Evolutionary conservation across 1,140 invertebrate genomes (phyloP).

Genomic region (Argopecten irradians): DNA sequence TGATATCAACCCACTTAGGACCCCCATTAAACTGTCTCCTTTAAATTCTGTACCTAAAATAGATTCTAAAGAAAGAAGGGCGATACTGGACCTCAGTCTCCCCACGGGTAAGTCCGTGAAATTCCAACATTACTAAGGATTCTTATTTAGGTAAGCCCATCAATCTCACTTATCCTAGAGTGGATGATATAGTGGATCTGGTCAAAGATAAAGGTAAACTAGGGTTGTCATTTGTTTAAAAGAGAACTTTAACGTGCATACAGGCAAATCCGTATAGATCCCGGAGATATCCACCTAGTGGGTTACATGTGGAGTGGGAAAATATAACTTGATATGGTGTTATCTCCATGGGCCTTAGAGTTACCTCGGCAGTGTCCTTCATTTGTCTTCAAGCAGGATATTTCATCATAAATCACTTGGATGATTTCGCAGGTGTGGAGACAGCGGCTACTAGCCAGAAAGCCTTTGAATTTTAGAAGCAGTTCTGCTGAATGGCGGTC

Average conservation of each 20-base stretch:
- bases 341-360: conserved; percentile 23
- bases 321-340: conserved; percentile 15
- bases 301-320: conserved; percentile 19
- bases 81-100: conserved; percentile 17
- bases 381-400: conserved; percentile 11
- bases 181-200: background rate
- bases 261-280: conserved; percentile 25
- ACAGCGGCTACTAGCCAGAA: background rate
- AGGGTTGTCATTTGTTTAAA: background rate
- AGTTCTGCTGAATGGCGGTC: no score
- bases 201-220: background rate
- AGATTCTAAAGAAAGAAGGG: background rate
- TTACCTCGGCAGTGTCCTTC: conserved; percentile 34
- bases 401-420: conserved; percentile 28
- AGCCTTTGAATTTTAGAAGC: no score
- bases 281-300: background rate
- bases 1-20: background rate
- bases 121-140: background rate
- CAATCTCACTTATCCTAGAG: background rate
- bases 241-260: background rate
- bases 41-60: background rate
- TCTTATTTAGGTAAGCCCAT: background rate
- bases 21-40: background rate
- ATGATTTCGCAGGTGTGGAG: conserved; percentile 46
- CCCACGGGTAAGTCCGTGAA: background rate